Conservation (phyloP, 2,888 invertebrate species). For the Mayetiola destructor region DNA sequence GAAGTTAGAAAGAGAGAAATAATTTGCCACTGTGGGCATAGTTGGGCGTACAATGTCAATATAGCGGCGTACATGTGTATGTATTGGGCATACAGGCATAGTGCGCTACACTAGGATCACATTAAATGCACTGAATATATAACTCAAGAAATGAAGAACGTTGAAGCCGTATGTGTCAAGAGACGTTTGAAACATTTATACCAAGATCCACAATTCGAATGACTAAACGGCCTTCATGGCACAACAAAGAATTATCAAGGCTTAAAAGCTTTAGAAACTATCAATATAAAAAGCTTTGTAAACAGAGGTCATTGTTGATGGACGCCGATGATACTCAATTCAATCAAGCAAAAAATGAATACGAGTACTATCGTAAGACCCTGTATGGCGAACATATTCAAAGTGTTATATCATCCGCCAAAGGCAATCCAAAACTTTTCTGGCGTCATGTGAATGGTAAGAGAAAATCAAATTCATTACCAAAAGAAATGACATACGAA, state of each 20-base stretch:
- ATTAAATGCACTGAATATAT: too few species aligned
- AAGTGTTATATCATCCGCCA: neutral
- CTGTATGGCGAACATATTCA: neutral
- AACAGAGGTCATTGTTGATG: neutral
- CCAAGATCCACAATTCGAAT: too few species aligned
- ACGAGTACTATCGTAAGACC: neutral
- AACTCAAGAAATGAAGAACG: too few species aligned
- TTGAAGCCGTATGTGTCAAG: too few species aligned
- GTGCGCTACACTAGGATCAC: too few species aligned
- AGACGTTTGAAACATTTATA: too few species aligned
- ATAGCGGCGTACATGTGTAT: too few species aligned
- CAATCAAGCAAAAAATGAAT: neutral
- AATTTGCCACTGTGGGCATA: too few species aligned
- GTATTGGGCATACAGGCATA: too few species aligned
- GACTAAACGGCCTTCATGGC: too few species aligned
- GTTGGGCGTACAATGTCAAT: too few species aligned
- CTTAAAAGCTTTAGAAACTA: neutral
- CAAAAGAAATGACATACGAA: neutral
- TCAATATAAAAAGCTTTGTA: neutral
- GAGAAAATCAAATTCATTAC: neutral
- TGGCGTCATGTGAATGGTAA: neutral
- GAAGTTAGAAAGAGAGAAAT: too few species aligned
- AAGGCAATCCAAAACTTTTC: neutral
- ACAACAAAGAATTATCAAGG: neutral
- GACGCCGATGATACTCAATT: neutral